Evolutionary conservation across 35 echinoderm and acorn worm species (phyloP).

Genomic region (Apostichopus parvimensis): DNA sequence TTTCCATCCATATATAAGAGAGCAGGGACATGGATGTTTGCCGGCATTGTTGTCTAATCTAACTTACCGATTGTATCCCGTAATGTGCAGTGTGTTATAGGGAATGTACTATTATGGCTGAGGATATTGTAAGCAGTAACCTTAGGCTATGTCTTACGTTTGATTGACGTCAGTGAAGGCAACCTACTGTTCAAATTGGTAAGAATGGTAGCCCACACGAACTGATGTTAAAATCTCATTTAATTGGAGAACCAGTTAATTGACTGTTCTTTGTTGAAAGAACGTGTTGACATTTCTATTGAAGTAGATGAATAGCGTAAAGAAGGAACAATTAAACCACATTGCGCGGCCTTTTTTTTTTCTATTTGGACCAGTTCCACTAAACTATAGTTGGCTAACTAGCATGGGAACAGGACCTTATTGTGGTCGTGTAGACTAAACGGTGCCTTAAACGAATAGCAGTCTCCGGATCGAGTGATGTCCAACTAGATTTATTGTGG

Average conservation of each 20-base stretch:
- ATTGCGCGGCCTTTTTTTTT: background rate
- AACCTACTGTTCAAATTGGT: background rate
- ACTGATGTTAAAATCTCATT: background rate
- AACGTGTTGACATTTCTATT: background rate
- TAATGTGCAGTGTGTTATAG: background rate
- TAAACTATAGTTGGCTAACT: background rate
- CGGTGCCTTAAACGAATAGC: conserved; percentile 4
- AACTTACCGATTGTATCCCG: no score
- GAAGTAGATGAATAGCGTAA: background rate
- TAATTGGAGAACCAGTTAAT: background rate
- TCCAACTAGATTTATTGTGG: conserved; percentile 11
- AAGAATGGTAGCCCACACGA: background rate
- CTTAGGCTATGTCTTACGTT: background rate
- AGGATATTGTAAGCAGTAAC: background rate
- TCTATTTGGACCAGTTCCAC: background rate
- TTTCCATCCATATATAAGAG: no score
- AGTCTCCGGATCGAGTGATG: background rate
- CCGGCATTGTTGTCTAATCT: no score
- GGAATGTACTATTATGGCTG: background rate
- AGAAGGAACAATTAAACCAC: background rate
- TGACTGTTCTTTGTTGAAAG: background rate
- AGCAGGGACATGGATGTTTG: no score
- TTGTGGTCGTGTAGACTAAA: background rate
- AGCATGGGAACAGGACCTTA: background rate
- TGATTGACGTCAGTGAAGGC: background rate